A percentile compares a stretch with the other conserved stretches of the same genome.
These are phyloP conservation scores for Diorhabda elongata DNA, from an alignment of 1,140 invertebrate species.

Conservation along the genomic window DNA sequence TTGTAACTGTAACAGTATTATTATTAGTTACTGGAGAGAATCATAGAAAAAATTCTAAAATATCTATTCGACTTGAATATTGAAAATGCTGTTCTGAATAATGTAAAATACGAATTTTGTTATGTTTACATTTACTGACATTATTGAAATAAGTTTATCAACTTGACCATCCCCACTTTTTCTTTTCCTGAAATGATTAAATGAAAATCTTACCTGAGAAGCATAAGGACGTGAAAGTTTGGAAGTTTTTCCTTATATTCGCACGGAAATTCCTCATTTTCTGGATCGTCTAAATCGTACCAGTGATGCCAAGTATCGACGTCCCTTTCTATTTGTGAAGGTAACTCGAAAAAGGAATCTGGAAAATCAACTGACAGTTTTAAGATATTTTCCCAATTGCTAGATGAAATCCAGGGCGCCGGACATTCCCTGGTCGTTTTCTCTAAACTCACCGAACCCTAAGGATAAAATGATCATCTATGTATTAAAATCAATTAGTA, in stretches of 20 bases:
- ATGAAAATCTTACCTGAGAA: slow-evolving; percentile 58
- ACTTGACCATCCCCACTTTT: too few relatives aligned
- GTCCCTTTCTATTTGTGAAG: slow-evolving; percentile 60
- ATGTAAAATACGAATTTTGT: too few relatives aligned
- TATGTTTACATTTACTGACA: too few relatives aligned
- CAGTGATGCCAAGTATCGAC: slow-evolving; percentile 70
- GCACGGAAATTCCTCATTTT: slow-evolving; percentile 63
- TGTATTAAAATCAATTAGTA: background rate
- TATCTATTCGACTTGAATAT: too few relatives aligned
- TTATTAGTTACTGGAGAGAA: too few relatives aligned
- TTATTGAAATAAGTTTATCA: too few relatives aligned
- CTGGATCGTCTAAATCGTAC: slow-evolving; percentile 77
- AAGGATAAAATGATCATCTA: slow-evolving; percentile 7
- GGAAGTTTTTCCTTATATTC: slow-evolving; percentile 61
- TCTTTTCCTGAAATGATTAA: too few relatives aligned
- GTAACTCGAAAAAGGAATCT: slow-evolving; percentile 60
- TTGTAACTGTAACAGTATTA: too few relatives aligned
- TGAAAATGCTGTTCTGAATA: too few relatives aligned
- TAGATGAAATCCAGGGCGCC: slow-evolving; percentile 61
- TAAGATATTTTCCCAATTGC: slow-evolving; percentile 78
- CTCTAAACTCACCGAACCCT: slow-evolving; percentile 69
- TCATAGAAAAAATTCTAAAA: too few relatives aligned
- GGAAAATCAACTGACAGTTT: slow-evolving; percentile 67
- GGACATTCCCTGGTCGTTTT: slow-evolving; percentile 65
- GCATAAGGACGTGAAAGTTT: slow-evolving; percentile 73